Evolutionary conservation across 2,113 vertebrate species (phyloP).

Genomic region (Otus sunia): DNA sequence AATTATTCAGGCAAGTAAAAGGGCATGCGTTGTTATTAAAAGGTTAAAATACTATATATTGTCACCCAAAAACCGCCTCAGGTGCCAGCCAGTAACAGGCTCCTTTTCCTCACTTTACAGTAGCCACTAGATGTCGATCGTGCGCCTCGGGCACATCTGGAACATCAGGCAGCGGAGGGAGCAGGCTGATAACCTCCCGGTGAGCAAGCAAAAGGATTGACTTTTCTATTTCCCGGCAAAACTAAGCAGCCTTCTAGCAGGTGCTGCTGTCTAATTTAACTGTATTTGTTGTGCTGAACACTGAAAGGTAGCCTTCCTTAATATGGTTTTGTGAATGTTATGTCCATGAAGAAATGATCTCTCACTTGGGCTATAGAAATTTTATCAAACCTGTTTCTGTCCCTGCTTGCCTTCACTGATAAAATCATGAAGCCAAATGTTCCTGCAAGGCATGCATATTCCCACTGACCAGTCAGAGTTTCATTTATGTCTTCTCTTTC

Average conservation of each 20-base stretch:
- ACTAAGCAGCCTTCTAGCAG: not conserved
- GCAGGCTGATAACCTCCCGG: not conserved
- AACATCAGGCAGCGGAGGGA: not conserved
- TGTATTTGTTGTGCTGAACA: not conserved
- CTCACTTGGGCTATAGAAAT: not conserved
- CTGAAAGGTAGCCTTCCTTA: not conserved
- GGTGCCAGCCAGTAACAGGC: fast-evolving
- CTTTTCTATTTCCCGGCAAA: not conserved
- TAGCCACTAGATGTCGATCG: constrained; percentile 42
- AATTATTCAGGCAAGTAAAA: not conserved
- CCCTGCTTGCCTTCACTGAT: not conserved
- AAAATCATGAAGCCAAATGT: not conserved
- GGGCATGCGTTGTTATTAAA: not conserved
- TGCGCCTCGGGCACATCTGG: constrained; percentile 47
- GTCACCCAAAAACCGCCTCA: fast-evolving
- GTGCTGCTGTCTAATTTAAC: not conserved
- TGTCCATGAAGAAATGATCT: not conserved
- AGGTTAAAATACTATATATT: not conserved
- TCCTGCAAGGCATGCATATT: not conserved
- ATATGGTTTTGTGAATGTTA: not conserved
- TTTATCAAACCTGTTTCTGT: not conserved
- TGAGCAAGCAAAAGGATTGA: not conserved
- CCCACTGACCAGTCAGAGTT: not conserved
- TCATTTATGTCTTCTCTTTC: not conserved
- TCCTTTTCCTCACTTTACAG: not conserved